Evolutionary conservation across 2,888 invertebrate genomes (phyloP).

Genomic region (Tolmerus cingulatus): DNA sequence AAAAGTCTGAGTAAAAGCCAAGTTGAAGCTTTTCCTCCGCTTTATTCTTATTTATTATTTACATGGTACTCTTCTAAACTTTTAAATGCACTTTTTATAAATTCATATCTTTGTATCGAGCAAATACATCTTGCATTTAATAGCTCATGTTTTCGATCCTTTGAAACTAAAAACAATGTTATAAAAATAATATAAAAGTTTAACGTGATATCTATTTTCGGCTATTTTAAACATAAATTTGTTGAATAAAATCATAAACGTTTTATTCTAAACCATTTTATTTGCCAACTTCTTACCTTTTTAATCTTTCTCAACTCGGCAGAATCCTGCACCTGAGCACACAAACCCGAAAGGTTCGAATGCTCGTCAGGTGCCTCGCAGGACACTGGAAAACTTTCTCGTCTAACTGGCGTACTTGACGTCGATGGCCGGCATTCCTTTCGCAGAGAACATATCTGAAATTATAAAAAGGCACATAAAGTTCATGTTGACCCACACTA

Average conservation of each 20-base stretch:
- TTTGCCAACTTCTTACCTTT: conserved; percentile 66
- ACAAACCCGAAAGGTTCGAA: conserved; percentile 48
- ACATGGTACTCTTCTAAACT: too few relatives aligned
- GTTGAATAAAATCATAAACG: not conserved
- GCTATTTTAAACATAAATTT: not conserved
- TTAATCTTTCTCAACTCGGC: conserved; percentile 88
- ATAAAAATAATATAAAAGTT: too few relatives aligned
- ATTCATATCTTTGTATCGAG: too few relatives aligned
- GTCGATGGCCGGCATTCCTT: conserved; percentile 74
- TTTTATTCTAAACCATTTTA: not conserved
- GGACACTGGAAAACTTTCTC: conserved; percentile 54
- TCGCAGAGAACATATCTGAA: conserved; percentile 79
- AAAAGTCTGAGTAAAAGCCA: too few relatives aligned
- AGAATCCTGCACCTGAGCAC: conserved; percentile 65
- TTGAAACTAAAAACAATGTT: too few relatives aligned
- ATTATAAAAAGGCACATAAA: not conserved
- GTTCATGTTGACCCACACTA: not conserved
- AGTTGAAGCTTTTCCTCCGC: too few relatives aligned
- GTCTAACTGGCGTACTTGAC: conserved; percentile 60
- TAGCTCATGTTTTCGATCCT: too few relatives aligned
- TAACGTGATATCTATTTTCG: too few relatives aligned
- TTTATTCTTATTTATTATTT: too few relatives aligned
- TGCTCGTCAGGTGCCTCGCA: conserved; percentile 59
- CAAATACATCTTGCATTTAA: too few relatives aligned
- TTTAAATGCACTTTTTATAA: too few relatives aligned